Evolutionary conservation across 2,888 invertebrate species (phyloP).

Genomic region (Norana najaformis): DNA sequence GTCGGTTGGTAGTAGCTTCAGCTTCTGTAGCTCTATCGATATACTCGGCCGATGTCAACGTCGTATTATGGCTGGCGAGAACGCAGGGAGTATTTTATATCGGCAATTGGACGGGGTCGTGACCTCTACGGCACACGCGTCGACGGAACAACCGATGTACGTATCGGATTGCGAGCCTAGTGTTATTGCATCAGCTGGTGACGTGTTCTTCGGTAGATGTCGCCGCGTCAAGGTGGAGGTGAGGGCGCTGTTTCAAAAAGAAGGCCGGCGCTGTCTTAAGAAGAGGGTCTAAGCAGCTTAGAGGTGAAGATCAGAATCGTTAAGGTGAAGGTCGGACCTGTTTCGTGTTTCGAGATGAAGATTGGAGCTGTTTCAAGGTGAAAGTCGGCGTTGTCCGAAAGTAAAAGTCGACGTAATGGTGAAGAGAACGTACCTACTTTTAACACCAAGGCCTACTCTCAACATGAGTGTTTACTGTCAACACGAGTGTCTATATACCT

Average conservation of each 20-base stretch:
- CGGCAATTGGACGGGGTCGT: conserved; percentile 1
- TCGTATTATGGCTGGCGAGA: not conserved
- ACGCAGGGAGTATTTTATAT: not conserved
- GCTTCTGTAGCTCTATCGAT: not conserved
- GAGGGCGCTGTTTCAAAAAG: too few relatives aligned
- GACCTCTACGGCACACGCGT: not conserved
- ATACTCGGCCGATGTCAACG: not conserved
- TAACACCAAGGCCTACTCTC: too few relatives aligned
- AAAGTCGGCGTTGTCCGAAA: too few relatives aligned
- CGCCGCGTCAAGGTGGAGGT: too few relatives aligned
- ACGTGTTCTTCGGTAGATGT: not conserved
- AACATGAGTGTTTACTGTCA: too few relatives aligned
- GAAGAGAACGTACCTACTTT: too few relatives aligned
- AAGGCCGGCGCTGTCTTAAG: not conserved
- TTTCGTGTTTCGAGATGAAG: too few relatives aligned
- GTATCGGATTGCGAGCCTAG: not conserved
- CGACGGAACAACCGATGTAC: not conserved
- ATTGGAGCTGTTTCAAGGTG: too few relatives aligned
- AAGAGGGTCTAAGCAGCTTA: not conserved
- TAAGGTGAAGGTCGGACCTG: too few relatives aligned
- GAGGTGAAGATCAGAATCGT: not conserved
- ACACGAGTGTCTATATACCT: too few relatives aligned
- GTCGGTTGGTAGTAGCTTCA: too few relatives aligned
- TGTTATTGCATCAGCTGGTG: not conserved
- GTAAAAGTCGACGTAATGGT: too few relatives aligned